Base-by-base conservation (phyloP, 2,888 invertebrate species). In the Leptinotarsa peninsularis region DNA sequence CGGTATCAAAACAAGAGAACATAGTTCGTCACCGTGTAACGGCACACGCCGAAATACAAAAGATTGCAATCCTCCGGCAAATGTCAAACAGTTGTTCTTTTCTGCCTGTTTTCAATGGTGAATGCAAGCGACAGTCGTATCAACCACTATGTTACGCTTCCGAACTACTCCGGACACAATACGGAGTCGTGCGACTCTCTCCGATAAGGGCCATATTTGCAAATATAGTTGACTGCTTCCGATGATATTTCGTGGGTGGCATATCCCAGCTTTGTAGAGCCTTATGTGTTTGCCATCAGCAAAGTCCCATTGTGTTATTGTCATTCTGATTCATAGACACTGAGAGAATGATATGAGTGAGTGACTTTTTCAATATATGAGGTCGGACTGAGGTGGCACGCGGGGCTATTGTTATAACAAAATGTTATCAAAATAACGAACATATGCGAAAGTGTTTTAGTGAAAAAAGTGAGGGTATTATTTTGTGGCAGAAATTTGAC, bases 61-160 rank as follows among this genome's bases (percentile, higher is more conserved):
- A 82, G 80, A 79, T 78, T 77, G 76, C 78, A 76, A 71, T 79
- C 76, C 77, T 76, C 74, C 67, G 73, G 77, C 79, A 79, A 80
- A 81, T 80, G 80, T 81, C 80, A 79, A 79, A 79, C 78, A 75
- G 79, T 81, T 79, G 80, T 79, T 77, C 79, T 77, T 79, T 79
- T 79, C 76, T 68, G 77, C 72, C 69, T 72, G 76, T 75, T 77
- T 77, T 67, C 76, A 74, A 74, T 76, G 60, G 74, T 67, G 75
- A 76, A 71, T 70, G 60, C 66, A n/a, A n/a, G 27, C 63, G 60
- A 71, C 71, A 50, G n/a, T 21, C n/a, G 21, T 1, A 23, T 63
- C 50, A 18, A 49, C 50, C 13, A n/a, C 27, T 56, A 71, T 5
- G 18, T 21, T 17, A 68, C 68, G 4, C 17, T 18, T n/a, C 27